phyloP scores from a whole-genome alignment of 2,113 vertebrate species.

The Sorex araneus region DNA sequence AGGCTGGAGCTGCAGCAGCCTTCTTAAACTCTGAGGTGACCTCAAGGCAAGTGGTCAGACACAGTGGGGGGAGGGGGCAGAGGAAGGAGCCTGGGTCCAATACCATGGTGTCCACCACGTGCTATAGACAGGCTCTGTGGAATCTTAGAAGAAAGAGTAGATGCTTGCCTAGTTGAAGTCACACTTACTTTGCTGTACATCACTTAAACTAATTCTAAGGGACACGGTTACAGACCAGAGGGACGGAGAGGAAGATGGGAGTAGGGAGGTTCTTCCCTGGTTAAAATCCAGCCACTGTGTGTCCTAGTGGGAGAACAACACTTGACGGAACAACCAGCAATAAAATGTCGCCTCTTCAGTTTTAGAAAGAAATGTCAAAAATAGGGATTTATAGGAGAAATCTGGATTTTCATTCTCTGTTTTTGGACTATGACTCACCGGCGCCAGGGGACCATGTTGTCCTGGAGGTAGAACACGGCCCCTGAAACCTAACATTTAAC shows the following conservation, averaged over 20 bases:
- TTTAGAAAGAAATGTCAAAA: slow-evolving; percentile 32
- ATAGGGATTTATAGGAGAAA: background rate
- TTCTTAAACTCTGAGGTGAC: background rate
- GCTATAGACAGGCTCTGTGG: background rate
- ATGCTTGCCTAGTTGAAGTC: slow-evolving; percentile 9
- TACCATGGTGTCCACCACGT: fast-evolving
- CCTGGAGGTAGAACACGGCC: no score
- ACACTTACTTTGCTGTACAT: background rate
- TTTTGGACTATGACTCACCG: no score
- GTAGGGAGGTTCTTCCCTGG: background rate
- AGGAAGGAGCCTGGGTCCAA: background rate
- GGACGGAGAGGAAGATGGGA: background rate
- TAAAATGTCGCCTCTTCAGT: background rate
- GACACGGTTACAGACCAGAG: background rate
- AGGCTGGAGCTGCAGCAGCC: slow-evolving; percentile 39
- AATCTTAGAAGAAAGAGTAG: background rate
- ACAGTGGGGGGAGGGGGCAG: background rate
- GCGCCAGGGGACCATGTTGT: no score
- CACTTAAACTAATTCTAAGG: background rate
- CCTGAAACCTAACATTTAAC: slow-evolving; percentile 2
- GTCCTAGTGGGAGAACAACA: background rate
- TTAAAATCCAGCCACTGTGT: background rate
- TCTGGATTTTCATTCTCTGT: background rate
- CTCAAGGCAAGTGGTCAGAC: background rate
- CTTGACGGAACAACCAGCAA: background rate